A percentile compares a stretch with the other conserved stretches of the same genome.
Evolutionary conservation across 2,797 vertebrate species (phyloP).

Genomic region (Acrossocheilus wenchowensis): DNA sequence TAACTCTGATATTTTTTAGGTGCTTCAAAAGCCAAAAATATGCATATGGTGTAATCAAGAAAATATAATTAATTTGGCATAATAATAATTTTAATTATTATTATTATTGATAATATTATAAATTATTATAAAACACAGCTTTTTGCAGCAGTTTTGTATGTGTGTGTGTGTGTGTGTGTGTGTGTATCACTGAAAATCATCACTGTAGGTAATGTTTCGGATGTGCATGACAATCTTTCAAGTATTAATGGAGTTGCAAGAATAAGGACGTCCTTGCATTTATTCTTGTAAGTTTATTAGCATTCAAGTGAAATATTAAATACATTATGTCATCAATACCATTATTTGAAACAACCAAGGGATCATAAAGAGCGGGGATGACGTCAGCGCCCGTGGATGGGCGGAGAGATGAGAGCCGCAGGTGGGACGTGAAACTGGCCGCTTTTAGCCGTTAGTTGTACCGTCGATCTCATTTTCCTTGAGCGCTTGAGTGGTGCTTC

Average conservation of each 20-base stretch:
- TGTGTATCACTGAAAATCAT: too few relatives aligned
- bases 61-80: not conserved
- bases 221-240: too few relatives aligned
- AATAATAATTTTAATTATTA: not conserved
- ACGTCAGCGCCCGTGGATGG: slow-evolving; percentile 56
- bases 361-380: slow-evolving; percentile 11
- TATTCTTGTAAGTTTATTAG: not conserved
- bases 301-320: not conserved
- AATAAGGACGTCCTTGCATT: not conserved
- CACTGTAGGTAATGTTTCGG: too few relatives aligned
- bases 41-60: not conserved
- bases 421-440: slow-evolving; percentile 55
- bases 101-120: not conserved
- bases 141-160: not conserved
- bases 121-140: not conserved
- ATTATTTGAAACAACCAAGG: not conserved
- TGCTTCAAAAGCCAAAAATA: not conserved
- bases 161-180: not conserved
- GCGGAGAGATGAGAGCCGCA: slow-evolving; percentile 55
- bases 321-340: not conserved
- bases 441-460: slow-evolving; percentile 27
- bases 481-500: slow-evolving; percentile 32
- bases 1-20: not conserved
- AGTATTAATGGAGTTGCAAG: too few relatives aligned
- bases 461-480: not conserved